A percentile compares a stretch with the other conserved stretches of the same genome.
Evolutionary conservation across 2,888 invertebrate species (phyloP).

Genomic region (Hyles lineata): DNA sequence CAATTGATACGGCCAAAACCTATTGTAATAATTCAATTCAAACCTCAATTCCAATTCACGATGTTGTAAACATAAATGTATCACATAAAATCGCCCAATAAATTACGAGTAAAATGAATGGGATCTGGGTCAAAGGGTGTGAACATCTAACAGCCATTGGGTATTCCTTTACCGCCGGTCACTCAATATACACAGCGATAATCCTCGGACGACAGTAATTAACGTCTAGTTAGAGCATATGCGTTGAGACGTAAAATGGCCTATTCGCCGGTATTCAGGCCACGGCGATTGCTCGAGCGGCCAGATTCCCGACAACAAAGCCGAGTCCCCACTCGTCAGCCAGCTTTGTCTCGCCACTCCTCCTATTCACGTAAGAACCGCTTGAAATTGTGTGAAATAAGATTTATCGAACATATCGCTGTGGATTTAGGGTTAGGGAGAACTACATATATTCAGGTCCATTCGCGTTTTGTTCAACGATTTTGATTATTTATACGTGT

Average conservation of each 20-base stretch:
- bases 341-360: conserved; percentile 61
- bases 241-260: conserved; percentile 52
- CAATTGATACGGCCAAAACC: too few relatives aligned
- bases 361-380: conserved; percentile 37
- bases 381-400: conserved; percentile 15
- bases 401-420: conserved; percentile 17
- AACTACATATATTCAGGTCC: too few relatives aligned
- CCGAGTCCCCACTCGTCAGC: conserved; percentile 58
- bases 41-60: not conserved
- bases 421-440: not conserved
- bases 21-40: too few relatives aligned
- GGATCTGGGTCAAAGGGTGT: not conserved
- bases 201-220: conserved; percentile 17
- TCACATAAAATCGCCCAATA: not conserved
- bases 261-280: conserved; percentile 65
- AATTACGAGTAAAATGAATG: not conserved
- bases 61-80: not conserved
- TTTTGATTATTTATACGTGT: too few relatives aligned
- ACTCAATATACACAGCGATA: conserved; percentile 8
- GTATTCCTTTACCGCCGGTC: not conserved
- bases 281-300: conserved; percentile 69
- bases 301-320: conserved; percentile 65
- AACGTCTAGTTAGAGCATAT: conserved; percentile 26
- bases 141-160: not conserved
- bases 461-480: too few relatives aligned